Base-by-base conservation (phyloP, 1,140 invertebrate genomes). In the Plectus sambesii region DNA sequence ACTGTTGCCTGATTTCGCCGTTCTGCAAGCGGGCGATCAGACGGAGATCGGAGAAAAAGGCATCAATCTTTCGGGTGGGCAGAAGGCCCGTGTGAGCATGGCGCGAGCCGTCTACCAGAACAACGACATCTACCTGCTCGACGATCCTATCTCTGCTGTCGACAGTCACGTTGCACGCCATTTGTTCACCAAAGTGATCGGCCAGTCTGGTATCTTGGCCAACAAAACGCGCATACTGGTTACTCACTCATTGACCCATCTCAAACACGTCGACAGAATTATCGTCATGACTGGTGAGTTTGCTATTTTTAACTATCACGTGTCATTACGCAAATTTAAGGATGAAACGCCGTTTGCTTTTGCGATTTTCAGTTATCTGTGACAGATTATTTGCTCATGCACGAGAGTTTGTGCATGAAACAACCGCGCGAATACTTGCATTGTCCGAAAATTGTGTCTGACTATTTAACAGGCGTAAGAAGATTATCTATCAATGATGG, bases 51-150 rank as follows among this genome's bases (percentile, higher is more conserved):
- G 64, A 24, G 64, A 67, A 52, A 67, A 69, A 41, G 74, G 74
- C 6, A 64, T 75, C 5, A 76, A 68, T 36, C 51, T 75, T 24
- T 71, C 66, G 47, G 76, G 73, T 5, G 73, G 73, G 12, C 78
- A 79, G 63, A 78, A 76, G 50, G 75, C 77, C 59, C 62, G 78
- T 47, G 71, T 80, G 30, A 73, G 71, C 46, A 62, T 81, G 6
- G 79, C 78, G 1, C 61, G 79, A 51, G 75, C 76, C 2, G 61
- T 79, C 4, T 80, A 80, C 61, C 69, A 71, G 26, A 58, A 75
- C 33, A 62, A 69, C 8, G 75, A 78, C 36, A 66, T 76, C 29
- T 75, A 70, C 49, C 58, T 71, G 1, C 58, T 78, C 55, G 77
- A 79, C 68, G 75, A 78, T 51, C 76, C 77, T 5, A 68, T 78